phyloP scores from a whole-genome alignment of 2,113 vertebrate species.

The Panurus biarmicus region DNA sequence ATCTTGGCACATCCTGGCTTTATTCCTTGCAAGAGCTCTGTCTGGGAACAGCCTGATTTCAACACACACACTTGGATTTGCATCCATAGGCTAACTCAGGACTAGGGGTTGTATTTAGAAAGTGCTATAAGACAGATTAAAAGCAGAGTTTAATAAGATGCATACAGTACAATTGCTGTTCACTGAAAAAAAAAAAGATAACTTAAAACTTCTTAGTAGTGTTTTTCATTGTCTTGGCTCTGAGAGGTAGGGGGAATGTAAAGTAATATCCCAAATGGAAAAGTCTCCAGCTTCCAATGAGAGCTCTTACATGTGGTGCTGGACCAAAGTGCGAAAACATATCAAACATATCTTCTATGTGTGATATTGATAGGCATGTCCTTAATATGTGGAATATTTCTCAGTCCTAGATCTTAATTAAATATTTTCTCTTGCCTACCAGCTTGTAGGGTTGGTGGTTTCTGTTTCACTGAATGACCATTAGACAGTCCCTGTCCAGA shows the following conservation, averaged over 20 bases:
- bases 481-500: neutral
- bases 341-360: neutral
- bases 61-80: neutral
- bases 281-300: neutral
- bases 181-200: neutral
- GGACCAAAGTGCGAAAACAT: neutral
- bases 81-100: neutral
- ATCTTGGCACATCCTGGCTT: neutral
- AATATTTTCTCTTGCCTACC: neutral
- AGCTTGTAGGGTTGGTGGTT: neutral
- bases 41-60: neutral
- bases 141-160: neutral
- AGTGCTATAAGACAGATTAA: neutral
- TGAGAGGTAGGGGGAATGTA: neutral
- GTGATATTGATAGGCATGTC: fast-evolving
- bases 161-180: neutral
- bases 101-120: neutral
- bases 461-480: neutral
- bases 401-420: neutral
- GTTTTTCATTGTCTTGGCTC: neutral
- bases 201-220: neutral
- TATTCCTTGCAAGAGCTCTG: neutral
- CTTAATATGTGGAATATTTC: neutral
- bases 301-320: neutral
- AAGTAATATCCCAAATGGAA: neutral